Evolutionary conservation across 2,797 vertebrate species (phyloP).

Genomic region (Borostomias antarcticus): DNA sequence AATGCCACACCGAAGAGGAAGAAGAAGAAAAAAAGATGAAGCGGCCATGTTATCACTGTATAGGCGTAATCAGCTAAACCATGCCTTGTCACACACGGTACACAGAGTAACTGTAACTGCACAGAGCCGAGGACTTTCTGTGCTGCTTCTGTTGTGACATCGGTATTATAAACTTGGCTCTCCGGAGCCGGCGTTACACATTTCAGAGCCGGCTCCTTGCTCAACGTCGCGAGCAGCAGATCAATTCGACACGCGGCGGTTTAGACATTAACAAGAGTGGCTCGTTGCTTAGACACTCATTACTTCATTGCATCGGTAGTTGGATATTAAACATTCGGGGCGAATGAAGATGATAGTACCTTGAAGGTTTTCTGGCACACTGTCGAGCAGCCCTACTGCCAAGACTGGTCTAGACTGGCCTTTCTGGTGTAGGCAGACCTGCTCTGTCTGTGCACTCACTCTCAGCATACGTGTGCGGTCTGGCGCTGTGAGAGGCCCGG

Average conservation of each 20-base stretch:
- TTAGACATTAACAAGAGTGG: conserved; percentile 9
- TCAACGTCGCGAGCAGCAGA: background rate
- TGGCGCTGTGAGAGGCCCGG: conserved; percentile 35
- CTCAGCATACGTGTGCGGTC: conserved; percentile 38
- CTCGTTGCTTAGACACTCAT: background rate
- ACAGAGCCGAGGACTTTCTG: background rate
- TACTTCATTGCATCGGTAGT: background rate
- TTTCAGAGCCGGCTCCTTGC: conserved; percentile 4
- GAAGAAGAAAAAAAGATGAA: conserved; percentile 6
- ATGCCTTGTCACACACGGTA: background rate
- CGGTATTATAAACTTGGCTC: conserved; percentile 26
- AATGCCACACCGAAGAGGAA: conserved; percentile 40
- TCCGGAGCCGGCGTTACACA: conserved; percentile 12
- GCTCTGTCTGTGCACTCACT: conserved; percentile 14
- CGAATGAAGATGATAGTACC: background rate
- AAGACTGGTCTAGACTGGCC: background rate
- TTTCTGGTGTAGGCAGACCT: background rate
- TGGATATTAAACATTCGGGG: background rate
- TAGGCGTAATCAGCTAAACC: conserved; percentile 6
- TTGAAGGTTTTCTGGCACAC: background rate
- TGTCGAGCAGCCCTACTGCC: background rate
- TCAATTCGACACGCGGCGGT: conserved; percentile 2
- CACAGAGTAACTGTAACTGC: background rate
- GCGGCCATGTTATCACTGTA: background rate
- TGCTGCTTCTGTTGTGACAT: conserved; percentile 7